phyloP scores from a whole-genome alignment of 2,797 vertebrate species.

The Triplophysa bombifrons region DNA sequence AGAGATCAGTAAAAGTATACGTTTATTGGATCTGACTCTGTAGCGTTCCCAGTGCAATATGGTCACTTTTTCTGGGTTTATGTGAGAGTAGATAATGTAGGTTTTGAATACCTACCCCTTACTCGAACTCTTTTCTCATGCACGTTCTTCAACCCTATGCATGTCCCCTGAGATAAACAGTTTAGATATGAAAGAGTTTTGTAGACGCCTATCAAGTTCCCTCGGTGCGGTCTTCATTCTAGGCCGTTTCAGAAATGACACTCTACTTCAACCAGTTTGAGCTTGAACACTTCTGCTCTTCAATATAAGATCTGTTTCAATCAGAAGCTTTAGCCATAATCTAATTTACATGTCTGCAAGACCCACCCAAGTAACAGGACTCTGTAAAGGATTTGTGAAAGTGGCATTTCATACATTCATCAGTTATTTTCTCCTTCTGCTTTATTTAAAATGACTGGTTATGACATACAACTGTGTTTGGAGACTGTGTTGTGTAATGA shows the following conservation, averaged over 20 bases:
- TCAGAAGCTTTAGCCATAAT: conserved; percentile 19
- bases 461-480: not conserved
- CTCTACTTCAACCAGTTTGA: not conserved
- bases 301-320: conserved; percentile 28
- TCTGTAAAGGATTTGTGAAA: conserved; percentile 24
- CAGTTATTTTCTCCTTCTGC: conserved; percentile 17
- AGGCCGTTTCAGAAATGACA: not conserved
- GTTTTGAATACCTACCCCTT: conserved; percentile 21
- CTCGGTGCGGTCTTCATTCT: not conserved
- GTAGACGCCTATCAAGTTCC: conserved; percentile 10
- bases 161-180: conserved; percentile 36
- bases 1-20: not conserved
- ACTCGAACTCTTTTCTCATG: conserved; percentile 34
- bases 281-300: conserved; percentile 18
- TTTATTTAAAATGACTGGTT: conserved; percentile 27
- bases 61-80: conserved; percentile 29
- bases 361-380: conserved; percentile 7
- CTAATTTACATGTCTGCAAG: conserved; percentile 24
- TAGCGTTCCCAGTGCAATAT: conserved; percentile 30
- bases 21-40: conserved; percentile 5
- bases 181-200: conserved; percentile 6
- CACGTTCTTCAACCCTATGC: conserved; percentile 48
- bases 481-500: not conserved
- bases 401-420: not conserved
- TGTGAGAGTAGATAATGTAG: conserved; percentile 27